Evolutionary conservation across 2,888 invertebrate genomes (phyloP), one percentile per base, ranked within the genome.

Genomic region (Pantelozetes paolii): DNA sequence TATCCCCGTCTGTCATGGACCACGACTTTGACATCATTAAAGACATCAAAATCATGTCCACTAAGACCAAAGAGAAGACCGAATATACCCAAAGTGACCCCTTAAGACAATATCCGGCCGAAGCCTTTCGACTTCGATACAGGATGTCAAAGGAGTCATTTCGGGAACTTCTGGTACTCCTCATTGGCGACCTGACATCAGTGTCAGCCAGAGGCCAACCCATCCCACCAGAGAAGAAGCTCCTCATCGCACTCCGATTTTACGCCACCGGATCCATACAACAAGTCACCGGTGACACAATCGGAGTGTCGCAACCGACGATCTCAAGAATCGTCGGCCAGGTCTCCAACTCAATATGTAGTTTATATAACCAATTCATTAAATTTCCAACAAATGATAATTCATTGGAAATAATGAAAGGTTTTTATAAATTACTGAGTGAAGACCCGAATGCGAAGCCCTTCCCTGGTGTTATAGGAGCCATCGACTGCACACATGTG

Each of bases 401-500:
- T 28, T 28, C 20, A 18, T 32, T 23, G 18, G 30, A 32, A 32
- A 62, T 20, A 18, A 62, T 32, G 36, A 28, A n/a, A 11, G 62
- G 62, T 23, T 62, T 62, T 62, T 62, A 32, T 18, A 32, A 18
- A n/a, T 15, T 62, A 62, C 36, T 62, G 3, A 18, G 5, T 32
- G 11, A 23, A 18, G 62, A 62, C 2, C 23, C 71, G 50, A 71
- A 50, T 20, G 71, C 40, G 13, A 48, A n/a, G 59, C 71, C 71
- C 2, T 64, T 76, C 40, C 75, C 76, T 23, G 75, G 75, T 11
- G 67, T 75, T 18, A 40, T 76, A 15, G 75, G 76, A 28, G 74
- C 74, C 18, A 74, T 76, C 11, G 75, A 76, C 70, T 70, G 76
- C 42, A 77, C 76, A 0, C 77, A 77, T n/a, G 42, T 76, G n/a